Conservation (phyloP, 1,140 invertebrate species). For the Amyelois transitella region DNA sequence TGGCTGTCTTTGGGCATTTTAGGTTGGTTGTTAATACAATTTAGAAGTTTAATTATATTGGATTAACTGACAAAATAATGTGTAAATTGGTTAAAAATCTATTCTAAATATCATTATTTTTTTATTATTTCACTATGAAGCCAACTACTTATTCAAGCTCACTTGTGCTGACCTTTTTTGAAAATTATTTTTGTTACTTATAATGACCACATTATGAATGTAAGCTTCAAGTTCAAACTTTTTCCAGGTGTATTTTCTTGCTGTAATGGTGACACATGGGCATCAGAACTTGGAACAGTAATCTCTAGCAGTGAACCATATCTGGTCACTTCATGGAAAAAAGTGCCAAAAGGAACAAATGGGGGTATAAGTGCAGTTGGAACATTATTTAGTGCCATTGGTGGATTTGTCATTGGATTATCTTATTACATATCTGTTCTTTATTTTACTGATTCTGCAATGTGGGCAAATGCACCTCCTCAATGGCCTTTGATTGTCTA, state of each 20-base stretch:
- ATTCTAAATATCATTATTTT: too few species aligned
- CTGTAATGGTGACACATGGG: slow-evolving; percentile 93
- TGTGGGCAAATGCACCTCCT: slow-evolving; percentile 78
- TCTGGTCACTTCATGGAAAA: slow-evolving; percentile 84
- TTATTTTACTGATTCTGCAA: slow-evolving; percentile 77
- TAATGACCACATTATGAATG: too few species aligned
- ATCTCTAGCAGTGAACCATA: slow-evolving; percentile 80
- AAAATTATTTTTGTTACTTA: too few species aligned
- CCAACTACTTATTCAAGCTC: too few species aligned
- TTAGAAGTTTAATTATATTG: neutral
- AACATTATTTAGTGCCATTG: slow-evolving; percentile 81
- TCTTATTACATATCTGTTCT: slow-evolving; percentile 82
- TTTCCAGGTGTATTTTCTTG: slow-evolving; percentile 83
- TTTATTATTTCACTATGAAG: too few species aligned
- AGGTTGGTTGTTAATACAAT: slow-evolving; percentile 64
- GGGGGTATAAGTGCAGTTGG: slow-evolving; percentile 86
- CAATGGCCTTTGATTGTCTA: slow-evolving; percentile 89
- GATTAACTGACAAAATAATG: neutral
- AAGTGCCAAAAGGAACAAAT: slow-evolving; percentile 90
- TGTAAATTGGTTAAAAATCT: too few species aligned
- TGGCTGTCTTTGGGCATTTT: slow-evolving; percentile 88
- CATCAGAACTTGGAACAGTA: slow-evolving; percentile 91
- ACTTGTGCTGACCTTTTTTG: too few species aligned
- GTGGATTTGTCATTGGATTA: slow-evolving; percentile 84
- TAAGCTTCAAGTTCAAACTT: neutral